A percentile compares a stretch with the other conserved stretches of the same genome.
phyloP scores from a whole-genome alignment of 2,888 invertebrate genomes.

The Drosophila ustulata region DNA sequence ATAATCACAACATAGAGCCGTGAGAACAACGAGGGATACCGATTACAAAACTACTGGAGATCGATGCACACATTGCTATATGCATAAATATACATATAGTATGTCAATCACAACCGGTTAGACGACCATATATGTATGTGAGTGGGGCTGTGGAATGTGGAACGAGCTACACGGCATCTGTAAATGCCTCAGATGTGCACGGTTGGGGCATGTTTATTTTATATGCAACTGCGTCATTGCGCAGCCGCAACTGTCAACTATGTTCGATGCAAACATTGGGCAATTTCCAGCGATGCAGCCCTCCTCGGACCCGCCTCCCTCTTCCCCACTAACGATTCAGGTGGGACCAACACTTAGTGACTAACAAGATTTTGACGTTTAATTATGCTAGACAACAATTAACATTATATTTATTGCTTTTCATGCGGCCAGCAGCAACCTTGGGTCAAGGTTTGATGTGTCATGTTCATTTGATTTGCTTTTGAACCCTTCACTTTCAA shows the following conservation, averaged over 20 bases:
- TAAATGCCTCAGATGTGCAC: slow-evolving; percentile 38
- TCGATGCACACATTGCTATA: slow-evolving; percentile 2
- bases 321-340: too few relatives aligned
- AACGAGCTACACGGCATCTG: slow-evolving; percentile 29
- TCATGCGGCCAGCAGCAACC: slow-evolving; percentile 20
- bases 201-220: slow-evolving; percentile 35
- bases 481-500: slow-evolving; percentile 27
- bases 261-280: slow-evolving; percentile 18
- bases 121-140: slow-evolving; percentile 17
- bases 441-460: slow-evolving; percentile 30
- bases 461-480: slow-evolving; percentile 21
- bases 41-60: not conserved
- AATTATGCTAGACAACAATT: slow-evolving; percentile 27
- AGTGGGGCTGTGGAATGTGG: slow-evolving; percentile 45
- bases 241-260: slow-evolving; percentile 54
- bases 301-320: too few relatives aligned
- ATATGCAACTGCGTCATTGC: slow-evolving; percentile 43
- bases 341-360: slow-evolving; percentile 4
- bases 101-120: slow-evolving; percentile 51
- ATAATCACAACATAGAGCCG: slow-evolving; percentile 1
- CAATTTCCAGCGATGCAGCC: not conserved
- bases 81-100: slow-evolving; percentile 5
- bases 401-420: slow-evolving; percentile 32
- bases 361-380: slow-evolving; percentile 18
- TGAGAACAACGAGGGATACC: slow-evolving; percentile 12